phyloP scores from a whole-genome alignment of 1,140 invertebrate genomes.

The Zaprionus kolodkinae region DNA sequence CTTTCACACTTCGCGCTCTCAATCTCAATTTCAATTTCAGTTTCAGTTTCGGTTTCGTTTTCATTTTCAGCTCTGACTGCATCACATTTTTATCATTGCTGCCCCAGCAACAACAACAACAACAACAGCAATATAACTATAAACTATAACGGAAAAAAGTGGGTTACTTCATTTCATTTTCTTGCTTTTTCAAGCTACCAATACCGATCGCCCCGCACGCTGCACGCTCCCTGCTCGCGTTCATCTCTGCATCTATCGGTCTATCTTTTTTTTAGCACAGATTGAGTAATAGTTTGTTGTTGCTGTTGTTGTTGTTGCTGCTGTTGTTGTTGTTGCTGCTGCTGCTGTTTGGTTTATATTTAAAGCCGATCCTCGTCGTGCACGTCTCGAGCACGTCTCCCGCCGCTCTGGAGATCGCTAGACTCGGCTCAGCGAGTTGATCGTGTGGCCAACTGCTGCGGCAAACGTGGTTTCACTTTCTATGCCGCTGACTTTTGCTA shows the following conservation, averaged over 20 bases:
- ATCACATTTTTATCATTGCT: constrained; percentile 50
- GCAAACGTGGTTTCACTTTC: constrained; percentile 74
- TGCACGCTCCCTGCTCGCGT: constrained; percentile 15
- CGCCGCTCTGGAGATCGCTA: constrained; percentile 20
- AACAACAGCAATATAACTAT: constrained; percentile 36
- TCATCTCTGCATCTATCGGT: constrained; percentile 71
- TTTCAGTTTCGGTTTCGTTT: constrained; percentile 12
- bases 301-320: constrained; percentile 32
- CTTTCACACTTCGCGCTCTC: constrained; percentile 66
- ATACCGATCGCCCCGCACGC: constrained; percentile 10
- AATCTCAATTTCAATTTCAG: constrained; percentile 16
- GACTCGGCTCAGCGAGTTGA: constrained; percentile 34
- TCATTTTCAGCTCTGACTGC: constrained; percentile 42
- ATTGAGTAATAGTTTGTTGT: constrained; percentile 80
- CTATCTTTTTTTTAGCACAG: constrained; percentile 82
- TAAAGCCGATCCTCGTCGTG: constrained; percentile 70
- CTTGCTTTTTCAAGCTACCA: constrained; percentile 61
- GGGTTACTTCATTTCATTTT: constrained; percentile 81
- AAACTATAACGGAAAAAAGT: constrained; percentile 77
- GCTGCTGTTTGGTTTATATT: constrained; percentile 74
- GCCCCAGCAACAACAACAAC: constrained; percentile 22
- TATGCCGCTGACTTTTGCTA: constrained; percentile 79
- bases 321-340: constrained; percentile 34
- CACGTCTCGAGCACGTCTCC: constrained; percentile 25
- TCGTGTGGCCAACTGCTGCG: constrained; percentile 72